Base-by-base conservation (phyloP, 2,888 invertebrate species). In the Cataglyphis rosenhaueri region DNA sequence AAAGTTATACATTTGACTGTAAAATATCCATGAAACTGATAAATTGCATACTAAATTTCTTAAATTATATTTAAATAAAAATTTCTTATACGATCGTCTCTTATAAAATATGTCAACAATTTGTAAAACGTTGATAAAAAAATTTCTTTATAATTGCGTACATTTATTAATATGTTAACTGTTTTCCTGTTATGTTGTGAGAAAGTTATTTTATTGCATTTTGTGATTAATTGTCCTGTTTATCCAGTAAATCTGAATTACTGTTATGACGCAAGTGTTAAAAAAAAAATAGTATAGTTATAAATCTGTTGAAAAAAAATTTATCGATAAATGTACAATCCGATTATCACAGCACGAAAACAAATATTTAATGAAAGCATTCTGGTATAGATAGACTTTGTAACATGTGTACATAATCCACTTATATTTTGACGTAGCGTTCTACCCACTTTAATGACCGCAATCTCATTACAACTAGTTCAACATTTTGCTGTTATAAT, bases 401-500 rank as follows among this genome's bases (percentile, higher is more conserved):
- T 55, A 48, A 70, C 57, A n/a, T n/a, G 25, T 2, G 59, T 65
- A 55, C 38, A n/a, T 32, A 29, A 44, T 61, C 32, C 25, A 10
- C 59, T 44, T 59, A 32, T 70, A 70, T 48, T 52, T 79, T 48
- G 44, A 70, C 32, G 35, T 70, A 35, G 44, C 32, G 59, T 35
- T 79, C 59, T 41, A 15, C 5, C 35, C 52, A 21, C 76, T 66
- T 68, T 78, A 78, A 78, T 57, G 57, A 78, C 57, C 21, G n/a
- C 32, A 48, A 70, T 70, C 44, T 70, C 32, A 44, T 70, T 44
- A 48, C 21, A 59, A 59, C 32, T 44, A 59, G 25, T 44, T 25
- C 44, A 79, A 70, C 59, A 44, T 44, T 57, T 79, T 57, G 59
- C 18, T n/a, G 48, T 59, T 70, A 79, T n/a, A 68, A 79, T n/a